Evolutionary conservation across 2,113 vertebrate genomes (phyloP).

Genomic region (Trematocara macrostoma): DNA sequence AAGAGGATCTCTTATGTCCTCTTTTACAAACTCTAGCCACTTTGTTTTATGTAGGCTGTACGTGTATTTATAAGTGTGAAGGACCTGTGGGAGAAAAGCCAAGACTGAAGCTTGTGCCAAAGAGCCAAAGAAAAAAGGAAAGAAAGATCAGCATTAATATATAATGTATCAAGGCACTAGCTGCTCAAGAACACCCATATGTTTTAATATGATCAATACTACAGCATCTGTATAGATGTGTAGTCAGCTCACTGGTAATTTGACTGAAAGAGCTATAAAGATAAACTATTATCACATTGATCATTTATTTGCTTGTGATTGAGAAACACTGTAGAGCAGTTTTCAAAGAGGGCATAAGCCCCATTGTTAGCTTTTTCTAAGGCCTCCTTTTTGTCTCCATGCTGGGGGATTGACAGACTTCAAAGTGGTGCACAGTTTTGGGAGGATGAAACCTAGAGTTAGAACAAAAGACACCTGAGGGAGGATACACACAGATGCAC

Average conservation of each 20-base stretch:
- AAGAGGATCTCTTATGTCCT: background rate
- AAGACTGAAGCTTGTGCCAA: background rate
- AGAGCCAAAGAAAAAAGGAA: background rate
- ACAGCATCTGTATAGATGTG: background rate
- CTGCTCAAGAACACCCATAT: background rate
- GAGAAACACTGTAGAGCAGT: background rate
- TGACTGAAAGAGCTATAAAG: background rate
- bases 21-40: background rate
- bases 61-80: background rate
- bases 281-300: background rate
- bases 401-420: conserved; percentile 37
- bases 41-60: background rate
- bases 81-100: background rate
- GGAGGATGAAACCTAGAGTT: background rate
- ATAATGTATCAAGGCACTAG: background rate
- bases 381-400: background rate
- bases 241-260: background rate
- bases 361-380: background rate
- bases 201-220: background rate
- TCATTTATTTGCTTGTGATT: background rate
- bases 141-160: background rate
- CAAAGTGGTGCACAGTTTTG: conserved; percentile 22
- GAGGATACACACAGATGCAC: background rate
- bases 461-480: conserved; percentile 54
- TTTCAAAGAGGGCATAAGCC: background rate